These are phyloP conservation scores for Tokudaia tokunoshimensis DNA, from an alignment of 2,797 vertebrate species.

Conservation along the genomic window DNA sequence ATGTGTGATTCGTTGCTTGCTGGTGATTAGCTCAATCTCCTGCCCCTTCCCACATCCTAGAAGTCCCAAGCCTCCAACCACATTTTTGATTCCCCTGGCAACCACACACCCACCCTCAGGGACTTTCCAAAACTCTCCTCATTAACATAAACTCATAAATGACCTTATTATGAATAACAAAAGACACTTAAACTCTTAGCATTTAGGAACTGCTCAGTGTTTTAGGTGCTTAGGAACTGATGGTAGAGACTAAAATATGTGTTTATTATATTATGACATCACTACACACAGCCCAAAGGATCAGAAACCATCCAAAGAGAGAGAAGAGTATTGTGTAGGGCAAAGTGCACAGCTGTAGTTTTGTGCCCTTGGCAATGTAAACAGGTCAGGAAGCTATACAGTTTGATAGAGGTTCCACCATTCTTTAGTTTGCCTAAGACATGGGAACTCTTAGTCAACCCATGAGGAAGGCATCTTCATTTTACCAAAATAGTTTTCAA, in stretches of 20 bases:
- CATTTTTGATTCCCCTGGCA: background rate
- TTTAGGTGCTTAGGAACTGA: background rate
- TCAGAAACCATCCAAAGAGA: background rate
- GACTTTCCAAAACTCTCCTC: conserved; percentile 34
- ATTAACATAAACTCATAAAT: background rate
- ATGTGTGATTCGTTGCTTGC: background rate
- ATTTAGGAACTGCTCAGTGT: background rate
- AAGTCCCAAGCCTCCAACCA: background rate
- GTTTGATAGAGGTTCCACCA: background rate
- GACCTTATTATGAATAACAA: background rate
- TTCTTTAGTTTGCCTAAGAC: background rate
- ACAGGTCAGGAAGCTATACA: background rate
- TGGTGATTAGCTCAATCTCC: background rate
- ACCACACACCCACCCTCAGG: background rate
- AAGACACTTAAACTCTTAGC: background rate
- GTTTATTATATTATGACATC: background rate
- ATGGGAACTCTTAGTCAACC: background rate
- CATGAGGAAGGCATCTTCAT: conserved; percentile 40
- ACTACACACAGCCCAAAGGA: background rate
- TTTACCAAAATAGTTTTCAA: conserved; percentile 46
- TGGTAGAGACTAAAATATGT: background rate
- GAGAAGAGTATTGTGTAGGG: background rate
- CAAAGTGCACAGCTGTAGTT: background rate
- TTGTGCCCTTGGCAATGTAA: background rate
- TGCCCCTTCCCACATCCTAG: background rate